Percentiles rank a stretch among this genome's conserved stretches.
phyloP scores from a whole-genome alignment of 2,113 vertebrate species.

The Cyphomyrus plagiostoma region DNA sequence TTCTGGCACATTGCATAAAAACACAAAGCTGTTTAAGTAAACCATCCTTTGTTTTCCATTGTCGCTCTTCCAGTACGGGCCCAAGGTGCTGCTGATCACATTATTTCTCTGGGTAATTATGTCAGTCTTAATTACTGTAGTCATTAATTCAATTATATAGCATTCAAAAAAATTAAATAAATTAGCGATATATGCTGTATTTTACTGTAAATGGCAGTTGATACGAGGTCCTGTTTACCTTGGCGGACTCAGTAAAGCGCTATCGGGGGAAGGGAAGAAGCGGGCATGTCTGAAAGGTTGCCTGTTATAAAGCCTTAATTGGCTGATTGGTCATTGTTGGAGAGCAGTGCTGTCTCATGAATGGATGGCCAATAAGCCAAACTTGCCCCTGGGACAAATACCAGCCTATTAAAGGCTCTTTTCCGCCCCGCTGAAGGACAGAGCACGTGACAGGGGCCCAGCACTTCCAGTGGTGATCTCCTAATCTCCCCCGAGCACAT shows the following conservation, averaged over 20 bases:
- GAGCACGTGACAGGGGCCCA: not conserved
- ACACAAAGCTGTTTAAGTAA: not conserved
- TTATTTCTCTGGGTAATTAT: not conserved
- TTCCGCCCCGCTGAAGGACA: slow-evolving; percentile 21
- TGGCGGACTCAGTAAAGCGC: slow-evolving; percentile 49
- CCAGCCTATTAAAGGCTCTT: slow-evolving; percentile 54
- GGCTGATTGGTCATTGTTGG: slow-evolving; percentile 57
- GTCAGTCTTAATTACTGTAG: not conserved
- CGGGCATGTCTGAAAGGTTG: slow-evolving; percentile 41
- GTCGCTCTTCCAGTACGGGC: not conserved
- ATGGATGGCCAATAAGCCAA: slow-evolving; percentile 60
- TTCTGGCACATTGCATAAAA: not conserved
- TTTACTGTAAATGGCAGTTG: slow-evolving; percentile 37
- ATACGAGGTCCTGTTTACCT: slow-evolving; percentile 61
- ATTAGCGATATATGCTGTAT: not conserved
- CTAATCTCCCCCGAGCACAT: not conserved
- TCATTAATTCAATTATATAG: not conserved
- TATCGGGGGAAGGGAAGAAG: slow-evolving; percentile 48
- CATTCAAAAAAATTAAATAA: not conserved
- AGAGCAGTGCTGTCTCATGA: slow-evolving; percentile 53
- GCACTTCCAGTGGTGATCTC: not conserved
- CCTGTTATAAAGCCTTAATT: slow-evolving; percentile 61
- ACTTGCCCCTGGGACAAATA: slow-evolving; percentile 45
- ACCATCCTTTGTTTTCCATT: not conserved
- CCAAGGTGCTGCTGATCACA: not conserved